Percentiles rank a stretch among this genome's conserved stretches.
Evolutionary conservation across 2,113 vertebrate species (phyloP).

Genomic region (Macquaria australasica): DNA sequence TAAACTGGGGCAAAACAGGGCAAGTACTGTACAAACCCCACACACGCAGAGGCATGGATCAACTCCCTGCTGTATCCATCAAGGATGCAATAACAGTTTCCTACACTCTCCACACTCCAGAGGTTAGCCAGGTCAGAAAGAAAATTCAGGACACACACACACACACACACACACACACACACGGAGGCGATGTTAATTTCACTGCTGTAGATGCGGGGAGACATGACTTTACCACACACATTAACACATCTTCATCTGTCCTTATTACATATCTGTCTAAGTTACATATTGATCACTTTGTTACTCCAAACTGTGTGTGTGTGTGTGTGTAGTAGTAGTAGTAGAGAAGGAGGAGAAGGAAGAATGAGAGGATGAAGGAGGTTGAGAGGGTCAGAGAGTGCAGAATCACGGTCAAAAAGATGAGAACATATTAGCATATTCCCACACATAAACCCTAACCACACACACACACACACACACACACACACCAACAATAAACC

Average conservation of each 20-base stretch:
- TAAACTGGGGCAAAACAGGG: slow-evolving; percentile 76
- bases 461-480: not conserved
- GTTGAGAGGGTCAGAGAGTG: not conserved
- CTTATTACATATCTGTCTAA: not conserved
- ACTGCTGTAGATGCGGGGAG: not conserved
- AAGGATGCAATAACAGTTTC: slow-evolving; percentile 73
- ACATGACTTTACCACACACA: not conserved
- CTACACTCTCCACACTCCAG: slow-evolving; percentile 70
- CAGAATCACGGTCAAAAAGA: not conserved
- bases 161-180: slow-evolving; percentile 8
- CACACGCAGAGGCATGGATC: slow-evolving; percentile 66
- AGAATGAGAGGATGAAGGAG: not conserved
- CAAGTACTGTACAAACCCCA: slow-evolving; percentile 60
- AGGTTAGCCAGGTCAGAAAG: slow-evolving; percentile 79
- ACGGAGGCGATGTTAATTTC: slow-evolving; percentile 2
- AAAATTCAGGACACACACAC: slow-evolving; percentile 69
- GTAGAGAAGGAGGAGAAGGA: too few species aligned
- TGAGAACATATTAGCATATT: slow-evolving; percentile 13
- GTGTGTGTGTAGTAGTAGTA: not conserved
- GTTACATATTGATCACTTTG: slow-evolving; percentile 4
- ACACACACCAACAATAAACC: slow-evolving; percentile 3
- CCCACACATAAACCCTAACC: not conserved
- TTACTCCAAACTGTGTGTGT: not conserved
- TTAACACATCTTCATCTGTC: not conserved
- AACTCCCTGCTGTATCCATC: slow-evolving; percentile 76